Conservation (phyloP, 2,797 vertebrate species). For the Xenops minutus region DNA sequence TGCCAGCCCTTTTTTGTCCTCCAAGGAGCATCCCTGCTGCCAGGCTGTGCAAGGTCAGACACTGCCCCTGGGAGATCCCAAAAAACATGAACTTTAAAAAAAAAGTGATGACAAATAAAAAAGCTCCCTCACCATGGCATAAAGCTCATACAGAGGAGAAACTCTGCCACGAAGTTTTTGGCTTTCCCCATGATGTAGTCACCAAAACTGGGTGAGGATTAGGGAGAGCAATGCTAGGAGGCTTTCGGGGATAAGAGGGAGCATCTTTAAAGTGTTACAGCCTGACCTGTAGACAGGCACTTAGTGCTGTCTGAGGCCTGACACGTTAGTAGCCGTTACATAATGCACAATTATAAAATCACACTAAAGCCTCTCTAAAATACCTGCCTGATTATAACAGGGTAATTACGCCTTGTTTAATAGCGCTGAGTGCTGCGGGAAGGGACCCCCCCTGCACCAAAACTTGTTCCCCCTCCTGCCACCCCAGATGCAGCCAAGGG, state of each 20-base stretch:
- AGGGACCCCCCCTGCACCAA: not conserved
- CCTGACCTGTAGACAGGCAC: not conserved
- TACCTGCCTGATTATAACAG: constrained; percentile 30
- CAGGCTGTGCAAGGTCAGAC: not conserved
- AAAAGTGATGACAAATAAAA: not conserved
- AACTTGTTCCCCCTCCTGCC: not conserved
- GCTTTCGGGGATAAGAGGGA: not conserved
- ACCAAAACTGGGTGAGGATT: not conserved
- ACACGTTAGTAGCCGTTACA: constrained; percentile 13
- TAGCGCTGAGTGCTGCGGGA: not conserved
- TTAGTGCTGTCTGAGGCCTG: constrained; percentile 22
- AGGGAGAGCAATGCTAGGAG: not conserved
- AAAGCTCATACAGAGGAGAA: not conserved
- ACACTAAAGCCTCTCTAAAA: constrained; percentile 25
- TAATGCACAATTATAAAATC: constrained; percentile 59
- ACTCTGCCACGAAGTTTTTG: not conserved
- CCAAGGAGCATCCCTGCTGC: not conserved
- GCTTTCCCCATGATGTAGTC: not conserved
- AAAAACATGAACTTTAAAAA: not conserved
- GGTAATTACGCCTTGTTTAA: not conserved
- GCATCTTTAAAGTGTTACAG: not conserved
- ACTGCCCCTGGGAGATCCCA: not conserved
- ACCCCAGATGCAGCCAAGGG: accelerated
- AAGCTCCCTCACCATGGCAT: accelerated
- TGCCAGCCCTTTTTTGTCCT: not conserved